phyloP scores from a whole-genome alignment of 2,113 vertebrate species.

The Lophura nycthemera region DNA sequence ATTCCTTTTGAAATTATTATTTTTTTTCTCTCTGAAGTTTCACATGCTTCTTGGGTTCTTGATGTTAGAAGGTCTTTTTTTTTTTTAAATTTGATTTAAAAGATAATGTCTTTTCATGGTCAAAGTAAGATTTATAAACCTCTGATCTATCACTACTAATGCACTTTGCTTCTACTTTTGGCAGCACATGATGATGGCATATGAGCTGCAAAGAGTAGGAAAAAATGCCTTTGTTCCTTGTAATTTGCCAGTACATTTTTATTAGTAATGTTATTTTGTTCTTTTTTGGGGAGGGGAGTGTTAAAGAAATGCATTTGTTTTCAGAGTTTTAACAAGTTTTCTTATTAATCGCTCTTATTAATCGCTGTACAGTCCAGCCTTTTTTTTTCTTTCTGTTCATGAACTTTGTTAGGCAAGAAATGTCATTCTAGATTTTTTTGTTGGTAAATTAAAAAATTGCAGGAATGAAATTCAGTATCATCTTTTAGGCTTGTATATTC shows the following conservation, averaged over 20 bases:
- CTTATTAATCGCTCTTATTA: not conserved
- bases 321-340: not conserved
- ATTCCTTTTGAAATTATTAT: not conserved
- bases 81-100: not conserved
- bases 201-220: not conserved
- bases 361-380: not conserved
- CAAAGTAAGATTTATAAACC: not conserved
- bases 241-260: not conserved
- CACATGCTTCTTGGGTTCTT: not conserved
- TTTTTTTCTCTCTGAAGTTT: not conserved
- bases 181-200: not conserved
- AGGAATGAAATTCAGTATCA: conserved; percentile 44
- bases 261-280: not conserved
- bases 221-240: not conserved
- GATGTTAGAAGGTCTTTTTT: not conserved
- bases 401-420: not conserved
- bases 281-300: not conserved
- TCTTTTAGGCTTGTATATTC: conserved; percentile 79
- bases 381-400: not conserved
- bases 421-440: not conserved
- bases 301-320: not conserved
- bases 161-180: not conserved
- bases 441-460: not conserved
- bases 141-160: not conserved
- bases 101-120: not conserved